Conservation (phyloP, 2,888 invertebrate genomes). For the Plagiodera versicolora region DNA sequence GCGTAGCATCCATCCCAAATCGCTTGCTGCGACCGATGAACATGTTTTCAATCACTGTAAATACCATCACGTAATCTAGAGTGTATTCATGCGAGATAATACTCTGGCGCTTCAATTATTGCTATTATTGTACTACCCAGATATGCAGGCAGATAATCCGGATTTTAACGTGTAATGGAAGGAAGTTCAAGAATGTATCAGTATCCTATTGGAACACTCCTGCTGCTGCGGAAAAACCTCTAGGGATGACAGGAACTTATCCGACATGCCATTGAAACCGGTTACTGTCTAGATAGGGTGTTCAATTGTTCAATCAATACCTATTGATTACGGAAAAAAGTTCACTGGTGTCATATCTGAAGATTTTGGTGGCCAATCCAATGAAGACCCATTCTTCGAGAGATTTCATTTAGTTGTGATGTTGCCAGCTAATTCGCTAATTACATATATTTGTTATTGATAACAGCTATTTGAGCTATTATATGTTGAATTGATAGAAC, state of each 20-base stretch:
- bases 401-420: too few relatives aligned
- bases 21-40: constrained; percentile 44
- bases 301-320: too few relatives aligned
- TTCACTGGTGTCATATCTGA: too few relatives aligned
- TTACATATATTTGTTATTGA: too few relatives aligned
- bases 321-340: too few relatives aligned
- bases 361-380: too few relatives aligned
- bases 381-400: too few relatives aligned
- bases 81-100: constrained; percentile 54
- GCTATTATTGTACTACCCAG: constrained; percentile 52
- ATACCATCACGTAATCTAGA: constrained; percentile 53
- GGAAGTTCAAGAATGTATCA: constrained; percentile 45
- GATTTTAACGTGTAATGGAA: constrained; percentile 50
- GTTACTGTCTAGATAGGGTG: too few relatives aligned
- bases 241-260: not conserved
- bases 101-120: constrained; percentile 53
- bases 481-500: too few relatives aligned
- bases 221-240: constrained; percentile 11
- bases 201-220: constrained; percentile 30
- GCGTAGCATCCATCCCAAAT: constrained; percentile 21
- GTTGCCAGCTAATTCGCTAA: too few relatives aligned
- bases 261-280: not conserved
- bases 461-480: too few relatives aligned
- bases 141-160: constrained; percentile 51
- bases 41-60: constrained; percentile 55